Evolutionary conservation across 2,113 vertebrate genomes (phyloP).

Genomic region (Chitala chitala): DNA sequence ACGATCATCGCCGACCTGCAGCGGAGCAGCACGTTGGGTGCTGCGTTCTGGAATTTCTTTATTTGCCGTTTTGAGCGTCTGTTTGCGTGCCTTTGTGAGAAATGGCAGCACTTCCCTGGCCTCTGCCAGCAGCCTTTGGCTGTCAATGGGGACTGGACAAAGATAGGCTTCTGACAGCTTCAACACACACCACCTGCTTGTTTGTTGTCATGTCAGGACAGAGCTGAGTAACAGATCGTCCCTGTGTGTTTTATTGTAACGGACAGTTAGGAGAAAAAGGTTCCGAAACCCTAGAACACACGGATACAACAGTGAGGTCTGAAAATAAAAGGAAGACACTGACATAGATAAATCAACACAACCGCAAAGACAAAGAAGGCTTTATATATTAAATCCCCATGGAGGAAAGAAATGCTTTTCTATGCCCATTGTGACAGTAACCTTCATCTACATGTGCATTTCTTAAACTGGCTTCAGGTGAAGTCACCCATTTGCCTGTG

Average conservation of each 20-base stretch:
- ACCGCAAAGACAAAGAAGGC: background rate
- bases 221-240: constrained; percentile 10
- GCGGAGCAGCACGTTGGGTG: background rate
- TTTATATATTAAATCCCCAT: background rate
- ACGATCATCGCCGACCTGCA: background rate
- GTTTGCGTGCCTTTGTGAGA: background rate
- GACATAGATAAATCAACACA: background rate
- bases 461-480: no score
- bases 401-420: no score
- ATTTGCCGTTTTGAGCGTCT: background rate
- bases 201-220: constrained; percentile 3
- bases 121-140: background rate
- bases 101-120: background rate
- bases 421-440: background rate
- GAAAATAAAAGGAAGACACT: background rate
- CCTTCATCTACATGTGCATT: no score
- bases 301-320: background rate
- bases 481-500: background rate
- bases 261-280: background rate
- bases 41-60: background rate
- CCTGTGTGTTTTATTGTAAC: background rate
- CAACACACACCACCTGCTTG: background rate
- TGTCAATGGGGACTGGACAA: background rate
- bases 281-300: constrained; percentile 15
- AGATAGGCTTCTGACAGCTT: background rate